Base-by-base conservation (phyloP, 2,113 vertebrate species). In the Acrocephalus arundinaceus region DNA sequence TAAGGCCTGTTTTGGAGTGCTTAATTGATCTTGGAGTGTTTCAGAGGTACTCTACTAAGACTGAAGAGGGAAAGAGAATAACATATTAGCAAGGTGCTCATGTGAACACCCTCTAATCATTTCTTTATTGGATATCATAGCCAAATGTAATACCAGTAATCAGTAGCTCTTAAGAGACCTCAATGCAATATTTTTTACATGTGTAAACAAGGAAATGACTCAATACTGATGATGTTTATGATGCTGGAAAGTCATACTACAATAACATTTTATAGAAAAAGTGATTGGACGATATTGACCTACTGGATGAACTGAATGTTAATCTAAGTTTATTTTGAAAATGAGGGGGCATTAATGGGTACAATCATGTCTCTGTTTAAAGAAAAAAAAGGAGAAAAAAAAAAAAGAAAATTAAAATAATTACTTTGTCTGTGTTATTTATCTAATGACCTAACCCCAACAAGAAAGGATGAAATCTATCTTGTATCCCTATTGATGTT, bases 11-110 rank as follows among this genome's bases (percentile, higher is more conserved):
- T 94, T 72, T 87, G 21, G 39, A 87, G 62, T 51, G 43, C 30
- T 94, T 87, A 90, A 87, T 77, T 89, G 59, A 78, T 87, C 35
- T 58, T 92, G 20, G 41, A 89, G 67, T 87, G 78, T 35, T 90
- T 93, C 61, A 91, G 39, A 78, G 55, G 18, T 96, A 59, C 87
- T 92, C 63, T 68, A 54, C 39, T 1, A 84, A 46, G 43, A 77
- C 39, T 84, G 68, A 66, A 91, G 89, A 92, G 89, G 65, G 46
- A 86, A 76, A 91, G 63, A 46, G 43, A 74, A 61, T 58, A 74
- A 76, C 35, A 49, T 76, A 70, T 54, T 90, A 84, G 7, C 65
- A 86, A 77, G 66, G 65, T 91, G 51, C 15, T 95, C 55, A 71
- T 2, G 9, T 54, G 72, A 92, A 52, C 83, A 70, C 1, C 13